Evolutionary conservation across 2,888 invertebrate genomes (phyloP).

Genomic region (Myathropa florea): DNA sequence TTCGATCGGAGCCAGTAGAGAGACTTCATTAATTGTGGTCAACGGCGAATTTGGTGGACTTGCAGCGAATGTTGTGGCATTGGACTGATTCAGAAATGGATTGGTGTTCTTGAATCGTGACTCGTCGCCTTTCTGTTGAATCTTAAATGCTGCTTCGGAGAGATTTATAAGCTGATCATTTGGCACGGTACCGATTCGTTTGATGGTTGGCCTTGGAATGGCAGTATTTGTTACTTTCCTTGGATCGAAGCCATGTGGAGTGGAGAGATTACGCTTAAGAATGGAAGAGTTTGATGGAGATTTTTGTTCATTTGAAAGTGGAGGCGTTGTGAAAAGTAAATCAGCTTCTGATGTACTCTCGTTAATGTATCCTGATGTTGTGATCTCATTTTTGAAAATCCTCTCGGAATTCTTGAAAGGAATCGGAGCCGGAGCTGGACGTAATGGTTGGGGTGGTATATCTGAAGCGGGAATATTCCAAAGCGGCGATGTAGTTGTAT

Average conservation of each 20-base stretch:
- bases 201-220: slow-evolving; percentile 79
- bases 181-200: slow-evolving; percentile 77
- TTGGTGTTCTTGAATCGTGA: slow-evolving; percentile 75
- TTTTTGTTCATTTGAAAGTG: slow-evolving; percentile 48
- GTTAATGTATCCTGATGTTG: slow-evolving; percentile 21
- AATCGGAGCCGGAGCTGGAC: slow-evolving; percentile 83
- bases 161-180: slow-evolving; percentile 72
- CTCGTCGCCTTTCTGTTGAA: slow-evolving; percentile 57
- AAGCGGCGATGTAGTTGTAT: slow-evolving; percentile 77
- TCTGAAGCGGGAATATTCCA: slow-evolving; percentile 79
- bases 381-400: slow-evolving; percentile 24
- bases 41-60: slow-evolving; percentile 58
- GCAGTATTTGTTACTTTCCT: slow-evolving; percentile 74
- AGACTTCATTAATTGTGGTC: slow-evolving; percentile 58
- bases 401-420: slow-evolving; percentile 71
- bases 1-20: slow-evolving; percentile 40
- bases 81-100: slow-evolving; percentile 76
- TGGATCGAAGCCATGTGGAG: slow-evolving; percentile 72
- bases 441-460: slow-evolving; percentile 85
- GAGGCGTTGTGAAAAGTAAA: slow-evolving; percentile 43
- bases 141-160: slow-evolving; percentile 49
- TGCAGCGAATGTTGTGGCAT: slow-evolving; percentile 21
- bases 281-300: slow-evolving; percentile 6
- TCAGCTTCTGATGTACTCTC: slow-evolving; percentile 28
- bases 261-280: slow-evolving; percentile 75